These are phyloP conservation scores for Xenopus laevis DNA, from an alignment of 2,113 vertebrate genomes.

Conservation along the genomic window DNA sequence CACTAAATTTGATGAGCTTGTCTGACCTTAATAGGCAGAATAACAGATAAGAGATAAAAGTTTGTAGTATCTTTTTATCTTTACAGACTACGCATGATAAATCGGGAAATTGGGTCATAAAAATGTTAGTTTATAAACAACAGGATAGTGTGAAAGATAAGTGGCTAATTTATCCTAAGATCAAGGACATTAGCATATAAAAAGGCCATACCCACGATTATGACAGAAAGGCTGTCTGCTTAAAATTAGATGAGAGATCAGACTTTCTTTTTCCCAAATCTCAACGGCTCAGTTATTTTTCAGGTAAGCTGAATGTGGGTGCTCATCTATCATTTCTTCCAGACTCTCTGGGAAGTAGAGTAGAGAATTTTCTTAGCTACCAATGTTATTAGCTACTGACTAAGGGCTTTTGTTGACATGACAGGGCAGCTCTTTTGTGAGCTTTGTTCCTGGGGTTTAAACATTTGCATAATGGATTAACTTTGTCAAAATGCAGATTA, in stretches of 20 bases:
- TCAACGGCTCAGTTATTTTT: conserved; percentile 38
- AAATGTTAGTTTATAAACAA: conserved; percentile 13
- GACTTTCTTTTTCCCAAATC: conserved; percentile 21
- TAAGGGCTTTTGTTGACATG: conserved; percentile 36
- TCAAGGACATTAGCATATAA: conserved; percentile 13
- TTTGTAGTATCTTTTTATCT: too few relatives aligned
- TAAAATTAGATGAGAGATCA: conserved; percentile 34
- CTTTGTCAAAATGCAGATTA: conserved; percentile 38
- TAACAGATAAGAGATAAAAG: too few relatives aligned
- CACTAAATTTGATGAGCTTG: too few relatives aligned
- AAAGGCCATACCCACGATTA: conserved; percentile 10
- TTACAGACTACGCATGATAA: neutral
- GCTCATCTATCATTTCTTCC: conserved; percentile 34
- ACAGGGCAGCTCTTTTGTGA: conserved; percentile 37
- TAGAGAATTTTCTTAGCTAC: conserved; percentile 28
- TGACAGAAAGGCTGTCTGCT: conserved; percentile 29
- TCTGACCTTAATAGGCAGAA: too few relatives aligned
- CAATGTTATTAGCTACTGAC: conserved; percentile 32
- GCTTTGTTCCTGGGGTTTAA: conserved; percentile 42
- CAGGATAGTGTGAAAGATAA: conserved; percentile 1
- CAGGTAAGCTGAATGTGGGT: conserved; percentile 43
- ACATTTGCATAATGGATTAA: conserved; percentile 45
- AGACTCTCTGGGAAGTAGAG: conserved; percentile 38
- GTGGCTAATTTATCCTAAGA: neutral
- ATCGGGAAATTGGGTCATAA: conserved; percentile 32